Evolutionary conservation across 2,113 vertebrate species (phyloP).

Genomic region (Myanophis thanlyinensis): DNA sequence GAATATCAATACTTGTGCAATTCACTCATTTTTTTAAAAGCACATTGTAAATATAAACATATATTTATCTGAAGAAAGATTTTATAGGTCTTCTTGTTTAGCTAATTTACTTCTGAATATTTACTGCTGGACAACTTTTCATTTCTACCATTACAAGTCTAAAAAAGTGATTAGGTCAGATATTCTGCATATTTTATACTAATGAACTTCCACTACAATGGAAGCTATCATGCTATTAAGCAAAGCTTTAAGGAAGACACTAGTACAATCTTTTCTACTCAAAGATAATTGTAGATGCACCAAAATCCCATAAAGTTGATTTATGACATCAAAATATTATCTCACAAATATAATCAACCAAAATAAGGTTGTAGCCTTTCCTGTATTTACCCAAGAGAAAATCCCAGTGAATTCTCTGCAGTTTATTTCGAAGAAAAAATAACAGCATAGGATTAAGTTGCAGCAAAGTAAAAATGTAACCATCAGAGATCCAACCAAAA

Average conservation of each 20-base stretch:
- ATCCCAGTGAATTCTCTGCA: not conserved
- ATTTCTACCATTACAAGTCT: not conserved
- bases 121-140: not conserved
- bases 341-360: not conserved
- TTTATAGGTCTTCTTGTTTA: not conserved
- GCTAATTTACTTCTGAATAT: fast-evolving
- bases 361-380: not conserved
- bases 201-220: not conserved
- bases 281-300: not conserved
- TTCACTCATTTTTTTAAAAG: not conserved
- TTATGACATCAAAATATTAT: not conserved
- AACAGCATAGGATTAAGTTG: not conserved
- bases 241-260: not conserved
- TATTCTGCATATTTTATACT: not conserved
- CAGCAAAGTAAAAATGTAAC: not conserved
- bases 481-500: not conserved
- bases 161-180: not conserved
- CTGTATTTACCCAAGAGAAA: not conserved
- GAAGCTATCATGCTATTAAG: not conserved
- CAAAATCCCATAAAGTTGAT: not conserved
- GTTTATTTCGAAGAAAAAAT: not conserved
- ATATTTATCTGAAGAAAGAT: slow-evolving; percentile 1
- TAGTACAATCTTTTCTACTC: not conserved
- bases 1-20: not conserved
- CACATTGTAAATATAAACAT: not conserved